These are phyloP conservation scores for Cyprinella venusta DNA, from an alignment of 2,797 vertebrate species.

Conservation along the genomic window DNA sequence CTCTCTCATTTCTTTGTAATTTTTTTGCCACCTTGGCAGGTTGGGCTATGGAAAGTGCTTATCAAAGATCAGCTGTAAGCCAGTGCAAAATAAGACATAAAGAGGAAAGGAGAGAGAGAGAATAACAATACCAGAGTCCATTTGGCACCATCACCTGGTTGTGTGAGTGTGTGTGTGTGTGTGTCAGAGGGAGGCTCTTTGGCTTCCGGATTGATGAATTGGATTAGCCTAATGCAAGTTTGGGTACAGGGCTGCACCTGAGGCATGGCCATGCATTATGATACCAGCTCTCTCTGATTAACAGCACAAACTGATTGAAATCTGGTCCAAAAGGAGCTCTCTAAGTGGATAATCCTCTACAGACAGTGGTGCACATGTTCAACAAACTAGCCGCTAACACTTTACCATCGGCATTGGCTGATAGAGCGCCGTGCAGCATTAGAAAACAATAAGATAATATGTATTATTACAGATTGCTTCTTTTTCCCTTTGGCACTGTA, in stretches of 20 bases:
- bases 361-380: constrained; percentile 46
- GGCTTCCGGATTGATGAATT: constrained; percentile 55
- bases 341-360: constrained; percentile 55
- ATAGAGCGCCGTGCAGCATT: background rate
- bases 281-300: constrained; percentile 59
- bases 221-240: constrained; percentile 58
- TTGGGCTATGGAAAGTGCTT: constrained; percentile 65
- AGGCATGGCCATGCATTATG: constrained; percentile 54
- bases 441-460: constrained; percentile 32
- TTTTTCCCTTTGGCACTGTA: background rate
- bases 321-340: constrained; percentile 53
- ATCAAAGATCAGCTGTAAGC: constrained; percentile 46
- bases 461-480: background rate
- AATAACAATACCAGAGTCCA: constrained; percentile 26
- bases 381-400: constrained; percentile 43
- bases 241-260: constrained; percentile 53
- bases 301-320: constrained; percentile 58
- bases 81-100: constrained; percentile 36
- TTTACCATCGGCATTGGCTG: constrained; percentile 29
- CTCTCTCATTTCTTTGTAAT: constrained; percentile 57
- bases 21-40: constrained; percentile 72
- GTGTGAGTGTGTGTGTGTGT: too few species aligned
- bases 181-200: constrained; percentile 49
- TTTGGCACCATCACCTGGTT: constrained; percentile 35
- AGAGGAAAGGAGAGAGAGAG: constrained; percentile 14